Conservation (phyloP, 2,113 vertebrate species). For the Lophochroa leadbeateri region DNA sequence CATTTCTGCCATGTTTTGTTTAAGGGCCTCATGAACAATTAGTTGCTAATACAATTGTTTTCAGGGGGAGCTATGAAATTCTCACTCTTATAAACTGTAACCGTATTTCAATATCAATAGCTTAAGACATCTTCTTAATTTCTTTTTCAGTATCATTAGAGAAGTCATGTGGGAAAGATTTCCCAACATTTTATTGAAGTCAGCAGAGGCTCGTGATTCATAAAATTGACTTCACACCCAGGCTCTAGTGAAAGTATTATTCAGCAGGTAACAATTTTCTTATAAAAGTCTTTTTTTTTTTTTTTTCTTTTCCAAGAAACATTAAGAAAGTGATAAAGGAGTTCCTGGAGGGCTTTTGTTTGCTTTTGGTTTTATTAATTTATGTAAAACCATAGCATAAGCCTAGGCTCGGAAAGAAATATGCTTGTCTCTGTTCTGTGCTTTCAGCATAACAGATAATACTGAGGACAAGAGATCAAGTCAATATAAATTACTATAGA, state of each 20-base stretch:
- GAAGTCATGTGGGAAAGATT: neutral
- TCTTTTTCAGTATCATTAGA: neutral
- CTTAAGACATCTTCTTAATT: neutral
- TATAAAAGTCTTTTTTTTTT: neutral
- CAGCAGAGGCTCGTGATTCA: conserved; percentile 4
- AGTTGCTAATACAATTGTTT: neutral
- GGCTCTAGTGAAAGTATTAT: neutral
- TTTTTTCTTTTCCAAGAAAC: neutral
- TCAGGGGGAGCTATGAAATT: neutral
- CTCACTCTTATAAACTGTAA: neutral
- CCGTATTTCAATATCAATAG: neutral
- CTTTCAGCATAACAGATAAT: neutral
- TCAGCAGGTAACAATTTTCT: conserved; percentile 17
- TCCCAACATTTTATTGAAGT: neutral
- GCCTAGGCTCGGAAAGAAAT: neutral
- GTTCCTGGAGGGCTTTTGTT: conserved; percentile 25
- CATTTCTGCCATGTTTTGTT: neutral
- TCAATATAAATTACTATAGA: neutral
- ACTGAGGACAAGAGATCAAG: neutral
- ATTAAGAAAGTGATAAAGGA: conserved; percentile 17
- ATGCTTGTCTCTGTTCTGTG: neutral
- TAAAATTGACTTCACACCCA: neutral
- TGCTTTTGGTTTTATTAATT: conserved; percentile 21
- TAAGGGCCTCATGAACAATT: neutral
- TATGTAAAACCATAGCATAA: neutral